These are phyloP conservation scores for Bergia puertoricense DNA, from an alignment of 92 coral and sea anemone species.

Conservation along the genomic window DNA sequence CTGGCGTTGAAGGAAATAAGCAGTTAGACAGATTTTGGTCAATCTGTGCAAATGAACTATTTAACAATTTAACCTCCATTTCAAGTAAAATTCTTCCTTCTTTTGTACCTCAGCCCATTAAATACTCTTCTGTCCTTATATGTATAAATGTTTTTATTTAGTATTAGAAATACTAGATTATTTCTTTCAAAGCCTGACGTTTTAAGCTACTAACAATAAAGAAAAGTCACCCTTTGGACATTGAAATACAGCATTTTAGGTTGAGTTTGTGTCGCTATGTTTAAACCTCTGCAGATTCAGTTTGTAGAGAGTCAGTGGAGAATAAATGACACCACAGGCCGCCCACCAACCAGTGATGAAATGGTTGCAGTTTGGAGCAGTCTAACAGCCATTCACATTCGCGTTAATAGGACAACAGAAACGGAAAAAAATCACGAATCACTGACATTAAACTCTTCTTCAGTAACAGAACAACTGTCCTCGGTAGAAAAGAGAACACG, in stretches of 20 bases:
- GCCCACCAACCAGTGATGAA: slow-evolving; percentile 73
- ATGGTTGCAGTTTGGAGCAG: slow-evolving; percentile 79
- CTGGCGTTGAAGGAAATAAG: too few relatives aligned
- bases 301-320: slow-evolving; percentile 85
- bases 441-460: slow-evolving; percentile 5
- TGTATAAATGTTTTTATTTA: too few relatives aligned
- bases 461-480: slow-evolving; percentile 30
- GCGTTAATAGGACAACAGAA: slow-evolving; percentile 84
- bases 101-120: too few relatives aligned
- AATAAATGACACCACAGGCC: slow-evolving; percentile 73
- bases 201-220: too few relatives aligned
- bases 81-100: too few relatives aligned
- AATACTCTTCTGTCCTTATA: too few relatives aligned
- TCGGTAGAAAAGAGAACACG: slow-evolving; percentile 27
- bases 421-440: slow-evolving; percentile 25
- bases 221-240: too few relatives aligned
- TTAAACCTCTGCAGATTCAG: slow-evolving; percentile 57
- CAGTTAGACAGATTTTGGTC: too few relatives aligned
- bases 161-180: too few relatives aligned
- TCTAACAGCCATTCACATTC: slow-evolving; percentile 65
- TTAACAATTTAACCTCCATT: too few relatives aligned
- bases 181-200: too few relatives aligned
- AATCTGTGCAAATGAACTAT: too few relatives aligned
- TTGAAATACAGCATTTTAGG: background rate
- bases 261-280: background rate